Evolutionary conservation across 2,888 invertebrate genomes (phyloP).

Genomic region (Metalampra italica): DNA sequence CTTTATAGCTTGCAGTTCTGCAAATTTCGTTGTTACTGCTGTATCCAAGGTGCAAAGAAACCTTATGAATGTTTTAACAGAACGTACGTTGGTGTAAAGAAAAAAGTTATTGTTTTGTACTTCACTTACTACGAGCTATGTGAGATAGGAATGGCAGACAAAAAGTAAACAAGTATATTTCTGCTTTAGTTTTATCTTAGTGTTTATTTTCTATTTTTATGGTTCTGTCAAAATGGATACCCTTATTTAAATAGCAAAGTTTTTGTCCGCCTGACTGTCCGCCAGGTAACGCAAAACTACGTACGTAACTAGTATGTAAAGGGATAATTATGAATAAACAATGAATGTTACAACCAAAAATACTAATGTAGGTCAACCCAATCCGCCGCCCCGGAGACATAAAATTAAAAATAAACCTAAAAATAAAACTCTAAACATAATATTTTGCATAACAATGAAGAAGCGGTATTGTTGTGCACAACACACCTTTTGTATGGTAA

Average conservation of each 20-base stretch:
- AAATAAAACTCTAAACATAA: constrained; percentile 38
- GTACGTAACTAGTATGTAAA: no score
- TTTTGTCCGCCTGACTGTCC: neutral
- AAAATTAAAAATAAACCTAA: constrained; percentile 41
- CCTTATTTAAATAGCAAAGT: no score
- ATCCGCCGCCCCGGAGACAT: constrained; percentile 36
- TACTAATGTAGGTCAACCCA: constrained; percentile 41
- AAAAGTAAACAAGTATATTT: no score
- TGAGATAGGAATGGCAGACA: no score
- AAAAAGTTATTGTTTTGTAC: neutral
- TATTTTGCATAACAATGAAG: constrained; percentile 53
- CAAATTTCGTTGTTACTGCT: neutral
- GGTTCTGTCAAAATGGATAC: no score
- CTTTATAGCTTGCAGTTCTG: neutral
- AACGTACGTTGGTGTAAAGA: constrained; percentile 4
- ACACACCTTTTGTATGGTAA: constrained; percentile 4
- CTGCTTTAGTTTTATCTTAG: no score
- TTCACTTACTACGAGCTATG: no score
- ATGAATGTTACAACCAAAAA: constrained; percentile 20
- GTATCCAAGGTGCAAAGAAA: constrained; percentile 16
- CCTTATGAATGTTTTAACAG: constrained; percentile 21
- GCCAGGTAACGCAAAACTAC: neutral
- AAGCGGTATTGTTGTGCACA: constrained; percentile 26
- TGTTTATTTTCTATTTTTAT: no score
- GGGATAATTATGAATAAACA: constrained; percentile 9